A percentile compares a stretch with the other conserved stretches of the same genome.
Evolutionary conservation across 2,888 invertebrate species (phyloP).

Genomic region (Penaeus monodon): DNA sequence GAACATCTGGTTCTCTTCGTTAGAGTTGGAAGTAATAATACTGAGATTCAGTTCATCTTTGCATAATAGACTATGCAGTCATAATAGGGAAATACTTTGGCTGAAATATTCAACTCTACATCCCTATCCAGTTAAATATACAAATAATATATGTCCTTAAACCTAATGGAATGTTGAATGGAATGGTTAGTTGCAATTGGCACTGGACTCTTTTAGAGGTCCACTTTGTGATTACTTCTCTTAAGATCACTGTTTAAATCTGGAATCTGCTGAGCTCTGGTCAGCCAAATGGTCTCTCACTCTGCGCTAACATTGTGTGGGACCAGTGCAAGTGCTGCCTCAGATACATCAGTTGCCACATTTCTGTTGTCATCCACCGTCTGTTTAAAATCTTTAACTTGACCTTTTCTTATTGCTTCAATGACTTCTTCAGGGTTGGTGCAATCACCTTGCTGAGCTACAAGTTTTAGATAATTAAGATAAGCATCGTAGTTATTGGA

Average conservation of each 20-base stretch:
- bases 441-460: conserved; percentile 44
- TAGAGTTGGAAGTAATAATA: conserved; percentile 35
- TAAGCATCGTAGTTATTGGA: conserved; percentile 58
- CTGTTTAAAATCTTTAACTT: conserved; percentile 41
- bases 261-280: no score
- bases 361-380: conserved; percentile 59
- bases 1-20: background rate
- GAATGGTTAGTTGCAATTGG: conserved; percentile 56
- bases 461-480: conserved; percentile 53
- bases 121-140: conserved; percentile 44
- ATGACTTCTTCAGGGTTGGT: conserved; percentile 39
- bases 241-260: no score
- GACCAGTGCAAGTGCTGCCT: conserved; percentile 53
- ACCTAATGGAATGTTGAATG: conserved; percentile 56
- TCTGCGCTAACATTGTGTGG: conserved; percentile 48
- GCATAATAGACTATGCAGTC: conserved; percentile 14
- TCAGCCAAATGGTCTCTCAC: background rate
- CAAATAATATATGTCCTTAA: conserved; percentile 40
- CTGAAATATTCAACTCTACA: conserved; percentile 33
- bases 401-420: conserved; percentile 44
- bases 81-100: conserved; percentile 42
- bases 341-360: conserved; percentile 44
- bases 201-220: conserved; percentile 25
- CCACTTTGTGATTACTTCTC: no score
- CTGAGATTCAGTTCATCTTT: conserved; percentile 29